Evolutionary conservation across 1,140 invertebrate species (phyloP).

Genomic region (Lycorma delicatula): DNA sequence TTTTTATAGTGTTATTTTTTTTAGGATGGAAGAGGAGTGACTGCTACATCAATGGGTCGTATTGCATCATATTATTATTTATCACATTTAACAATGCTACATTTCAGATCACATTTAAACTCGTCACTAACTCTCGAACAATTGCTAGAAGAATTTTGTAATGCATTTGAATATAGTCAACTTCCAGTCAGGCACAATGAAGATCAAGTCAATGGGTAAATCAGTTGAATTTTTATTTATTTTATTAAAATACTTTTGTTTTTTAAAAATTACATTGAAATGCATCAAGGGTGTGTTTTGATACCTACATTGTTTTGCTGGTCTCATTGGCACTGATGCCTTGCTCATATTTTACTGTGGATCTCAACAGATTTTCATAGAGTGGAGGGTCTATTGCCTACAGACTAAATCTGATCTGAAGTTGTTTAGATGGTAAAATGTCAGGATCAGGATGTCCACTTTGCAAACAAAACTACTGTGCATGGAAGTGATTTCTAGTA

Average conservation of each 20-base stretch:
- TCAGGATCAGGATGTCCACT: too few relatives aligned
- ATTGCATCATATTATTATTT: constrained; percentile 97
- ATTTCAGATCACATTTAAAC: constrained; percentile 64
- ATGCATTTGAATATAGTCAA: constrained; percentile 85
- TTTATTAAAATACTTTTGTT: background rate
- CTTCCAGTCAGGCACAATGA: constrained; percentile 98
- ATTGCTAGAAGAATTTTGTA: constrained; percentile 71
- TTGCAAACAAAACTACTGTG: too few relatives aligned
- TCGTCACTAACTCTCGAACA: constrained; percentile 57
- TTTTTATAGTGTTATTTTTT: constrained; percentile 26
- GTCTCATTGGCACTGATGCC: too few relatives aligned
- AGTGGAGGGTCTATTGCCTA: too few relatives aligned
- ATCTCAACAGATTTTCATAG: too few relatives aligned
- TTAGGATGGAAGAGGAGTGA: constrained; percentile 59
- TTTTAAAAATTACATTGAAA: too few relatives aligned
- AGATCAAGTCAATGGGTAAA: constrained; percentile 83
- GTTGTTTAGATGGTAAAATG: too few relatives aligned
- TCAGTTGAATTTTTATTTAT: constrained; percentile 29
- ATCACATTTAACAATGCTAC: constrained; percentile 82
- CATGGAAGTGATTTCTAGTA: too few relatives aligned
- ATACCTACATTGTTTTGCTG: too few relatives aligned
- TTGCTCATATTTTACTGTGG: too few relatives aligned
- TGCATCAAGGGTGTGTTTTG: too few relatives aligned
- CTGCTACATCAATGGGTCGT: constrained; percentile 78
- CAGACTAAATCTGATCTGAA: too few relatives aligned